phyloP scores from a whole-genome alignment of 2,888 invertebrate species.

The Andrena chrysosceles region DNA sequence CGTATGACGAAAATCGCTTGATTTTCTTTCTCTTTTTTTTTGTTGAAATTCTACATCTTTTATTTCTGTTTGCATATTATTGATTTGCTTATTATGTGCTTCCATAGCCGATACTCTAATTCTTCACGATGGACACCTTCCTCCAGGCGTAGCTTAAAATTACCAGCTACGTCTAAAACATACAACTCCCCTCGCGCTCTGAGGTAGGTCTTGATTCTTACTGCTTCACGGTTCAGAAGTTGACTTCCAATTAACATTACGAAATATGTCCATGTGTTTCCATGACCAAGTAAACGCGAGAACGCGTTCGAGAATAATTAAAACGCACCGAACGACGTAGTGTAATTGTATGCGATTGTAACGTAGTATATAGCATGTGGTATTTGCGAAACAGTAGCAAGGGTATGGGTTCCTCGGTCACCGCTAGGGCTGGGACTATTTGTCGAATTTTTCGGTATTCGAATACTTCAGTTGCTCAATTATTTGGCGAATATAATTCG shows the following conservation, averaged over 20 bases:
- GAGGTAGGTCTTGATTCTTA: constrained; percentile 67
- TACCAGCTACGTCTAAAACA: constrained; percentile 56
- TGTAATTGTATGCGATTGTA: constrained; percentile 4
- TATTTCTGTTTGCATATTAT: constrained; percentile 54
- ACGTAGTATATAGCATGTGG: constrained; percentile 17
- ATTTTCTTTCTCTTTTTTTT: constrained; percentile 16
- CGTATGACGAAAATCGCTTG: not conserved
- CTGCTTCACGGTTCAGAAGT: not conserved
- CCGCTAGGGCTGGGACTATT: not conserved
- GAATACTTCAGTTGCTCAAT: no score
- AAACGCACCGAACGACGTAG: constrained; percentile 2
- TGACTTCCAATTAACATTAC: not conserved
- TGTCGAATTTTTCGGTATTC: no score
- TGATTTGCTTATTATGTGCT: constrained; percentile 69
- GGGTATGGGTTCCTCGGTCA: constrained; percentile 2
- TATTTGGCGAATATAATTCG: no score
- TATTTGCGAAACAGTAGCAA: constrained; percentile 28
- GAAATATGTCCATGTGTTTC: constrained; percentile 28
- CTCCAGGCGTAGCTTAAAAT: constrained; percentile 75
- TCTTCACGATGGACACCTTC: constrained; percentile 74
- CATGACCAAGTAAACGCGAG: not conserved
- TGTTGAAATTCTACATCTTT: not conserved
- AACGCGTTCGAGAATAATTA: constrained; percentile 13
- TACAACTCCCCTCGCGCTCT: constrained; percentile 54
- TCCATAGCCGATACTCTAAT: constrained; percentile 78